Evolutionary conservation across 2,797 vertebrate genomes (phyloP).

Genomic region (Rhinatrema bivittatum): DNA sequence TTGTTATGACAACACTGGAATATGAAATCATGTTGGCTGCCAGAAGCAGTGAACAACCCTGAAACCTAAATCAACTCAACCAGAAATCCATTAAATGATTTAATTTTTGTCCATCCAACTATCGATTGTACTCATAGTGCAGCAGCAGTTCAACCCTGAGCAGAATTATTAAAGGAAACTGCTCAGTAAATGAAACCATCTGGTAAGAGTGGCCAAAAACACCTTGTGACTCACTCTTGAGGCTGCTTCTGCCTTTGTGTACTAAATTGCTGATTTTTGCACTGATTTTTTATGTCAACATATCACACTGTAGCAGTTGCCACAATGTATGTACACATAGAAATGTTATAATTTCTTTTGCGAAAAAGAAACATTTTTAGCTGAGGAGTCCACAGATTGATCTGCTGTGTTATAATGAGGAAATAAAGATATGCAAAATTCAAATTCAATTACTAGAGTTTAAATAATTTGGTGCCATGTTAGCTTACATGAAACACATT

Average conservation of each 20-base stretch:
- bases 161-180: conserved; percentile 41
- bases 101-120: conserved; percentile 52
- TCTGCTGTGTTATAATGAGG: too few relatives aligned
- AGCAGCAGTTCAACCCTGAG: conserved; percentile 29
- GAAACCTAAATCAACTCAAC: conserved; percentile 52
- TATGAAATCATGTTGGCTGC: conserved; percentile 27
- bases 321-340: conserved; percentile 28
- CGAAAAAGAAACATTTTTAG: too few relatives aligned
- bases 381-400: too few relatives aligned
- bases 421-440: too few relatives aligned
- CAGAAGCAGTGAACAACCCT: conserved; percentile 23
- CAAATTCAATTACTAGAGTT: too few relatives aligned
- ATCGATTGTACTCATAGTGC: conserved; percentile 45
- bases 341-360: conserved; percentile 1
- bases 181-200: conserved; percentile 25
- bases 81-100: conserved; percentile 60
- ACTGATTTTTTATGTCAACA: conserved; percentile 49
- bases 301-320: conserved; percentile 31
- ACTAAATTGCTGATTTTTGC: conserved; percentile 35
- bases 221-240: conserved; percentile 49
- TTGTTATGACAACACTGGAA: conserved; percentile 24
- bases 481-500: too few relatives aligned
- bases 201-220: conserved; percentile 35
- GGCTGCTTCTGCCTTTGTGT: conserved; percentile 34
- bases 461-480: too few relatives aligned